Conservation (phyloP, 2,888 invertebrate genomes). For the Theretra japonica region DNA sequence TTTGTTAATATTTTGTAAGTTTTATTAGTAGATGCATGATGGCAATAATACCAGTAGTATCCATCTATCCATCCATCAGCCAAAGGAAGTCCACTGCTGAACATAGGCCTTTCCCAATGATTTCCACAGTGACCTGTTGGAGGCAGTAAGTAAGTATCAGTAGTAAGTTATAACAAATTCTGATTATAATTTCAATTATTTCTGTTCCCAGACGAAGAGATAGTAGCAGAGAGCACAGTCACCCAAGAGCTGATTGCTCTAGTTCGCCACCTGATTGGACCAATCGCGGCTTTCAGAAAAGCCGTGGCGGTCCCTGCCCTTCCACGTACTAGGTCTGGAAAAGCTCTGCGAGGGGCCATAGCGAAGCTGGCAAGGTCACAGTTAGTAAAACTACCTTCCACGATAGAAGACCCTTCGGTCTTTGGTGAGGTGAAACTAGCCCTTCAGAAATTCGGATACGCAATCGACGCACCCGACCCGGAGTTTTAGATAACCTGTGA, state of each 20-base stretch:
- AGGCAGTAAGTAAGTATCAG: too few species aligned
- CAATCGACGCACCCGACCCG: conserved; percentile 89
- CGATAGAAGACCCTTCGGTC: conserved; percentile 94
- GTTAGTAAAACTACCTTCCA: conserved; percentile 91
- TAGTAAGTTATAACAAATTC: too few species aligned
- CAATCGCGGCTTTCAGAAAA: conserved; percentile 94
- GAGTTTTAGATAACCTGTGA: conserved; percentile 48
- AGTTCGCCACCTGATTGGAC: conserved; percentile 87
- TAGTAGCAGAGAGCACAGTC: conserved; percentile 73
- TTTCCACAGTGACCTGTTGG: too few species aligned
- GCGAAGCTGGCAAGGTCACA: conserved; percentile 93
- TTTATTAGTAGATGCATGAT: too few species aligned
- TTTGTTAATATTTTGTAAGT: too few species aligned
- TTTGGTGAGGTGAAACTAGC: conserved; percentile 91
- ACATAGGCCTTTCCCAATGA: too few species aligned
- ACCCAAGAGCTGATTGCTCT: conserved; percentile 75
- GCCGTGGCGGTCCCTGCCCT: conserved; percentile 91
- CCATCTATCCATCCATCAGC: too few species aligned
- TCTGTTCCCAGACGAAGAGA: conserved; percentile 71
- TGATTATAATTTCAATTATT: conserved; percentile 2
- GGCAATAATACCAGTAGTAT: too few species aligned
- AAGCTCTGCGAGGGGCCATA: conserved; percentile 90
- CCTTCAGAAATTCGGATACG: conserved; percentile 90
- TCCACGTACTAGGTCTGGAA: conserved; percentile 93
- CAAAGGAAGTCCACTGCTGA: too few species aligned